These are phyloP conservation scores for Pinna nobilis DNA, from an alignment of 1,140 invertebrate genomes.

Conservation along the genomic window DNA sequence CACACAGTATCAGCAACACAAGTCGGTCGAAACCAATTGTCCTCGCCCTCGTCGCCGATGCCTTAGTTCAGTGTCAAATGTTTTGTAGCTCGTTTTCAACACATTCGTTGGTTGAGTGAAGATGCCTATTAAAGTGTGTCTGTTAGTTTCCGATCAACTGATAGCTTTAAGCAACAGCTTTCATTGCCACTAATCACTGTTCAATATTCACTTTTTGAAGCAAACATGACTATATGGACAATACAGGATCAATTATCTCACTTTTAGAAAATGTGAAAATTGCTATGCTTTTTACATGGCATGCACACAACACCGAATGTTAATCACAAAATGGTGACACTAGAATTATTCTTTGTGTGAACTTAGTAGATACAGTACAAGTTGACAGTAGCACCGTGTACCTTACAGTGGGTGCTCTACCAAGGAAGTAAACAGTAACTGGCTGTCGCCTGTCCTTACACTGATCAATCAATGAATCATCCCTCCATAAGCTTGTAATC, in stretches of 20 bases:
- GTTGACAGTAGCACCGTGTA: neutral
- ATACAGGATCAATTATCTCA: slow-evolving; percentile 18
- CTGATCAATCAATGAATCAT: slow-evolving; percentile 27
- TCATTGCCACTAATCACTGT: slow-evolving; percentile 6
- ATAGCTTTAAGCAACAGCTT: slow-evolving; percentile 13
- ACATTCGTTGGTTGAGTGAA: neutral
- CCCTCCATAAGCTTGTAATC: neutral
- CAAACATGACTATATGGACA: slow-evolving; percentile 6
- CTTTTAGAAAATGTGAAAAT: slow-evolving; percentile 18
- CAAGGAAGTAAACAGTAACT: neutral
- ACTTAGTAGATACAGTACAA: neutral
- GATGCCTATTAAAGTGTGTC: neutral
- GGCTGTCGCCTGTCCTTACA: slow-evolving; percentile 1
- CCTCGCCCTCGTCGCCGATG: neutral
- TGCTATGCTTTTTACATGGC: slow-evolving; percentile 7
- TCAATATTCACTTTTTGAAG: slow-evolving; percentile 30
- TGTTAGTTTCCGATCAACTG: neutral
- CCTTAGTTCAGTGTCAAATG: neutral
- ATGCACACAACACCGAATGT: slow-evolving; percentile 5
- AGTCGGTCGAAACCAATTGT: too few relatives aligned
- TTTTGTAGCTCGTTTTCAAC: neutral
- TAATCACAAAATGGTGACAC: slow-evolving; percentile 1
- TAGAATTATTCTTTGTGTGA: neutral
- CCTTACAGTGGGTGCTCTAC: neutral
- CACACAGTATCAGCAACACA: neutral